Percentiles rank a stretch among this genome's conserved stretches.
These are phyloP conservation scores for Batillaria attramentaria DNA, from an alignment of 1,140 invertebrate species.

Conservation along the genomic window DNA sequence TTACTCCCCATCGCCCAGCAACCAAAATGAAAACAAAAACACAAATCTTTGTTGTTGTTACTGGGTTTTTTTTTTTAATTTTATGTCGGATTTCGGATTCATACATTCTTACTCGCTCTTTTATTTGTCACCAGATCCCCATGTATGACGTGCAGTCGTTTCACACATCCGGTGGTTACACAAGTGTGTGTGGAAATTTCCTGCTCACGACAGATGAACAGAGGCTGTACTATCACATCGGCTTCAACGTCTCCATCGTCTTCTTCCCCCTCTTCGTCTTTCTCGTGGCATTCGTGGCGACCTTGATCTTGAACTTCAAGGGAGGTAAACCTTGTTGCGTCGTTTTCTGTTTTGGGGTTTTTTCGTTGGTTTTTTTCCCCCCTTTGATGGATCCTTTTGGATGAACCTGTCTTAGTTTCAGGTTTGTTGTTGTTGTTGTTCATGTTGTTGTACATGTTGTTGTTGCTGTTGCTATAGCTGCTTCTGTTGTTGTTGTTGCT, in stretches of 20 bases:
- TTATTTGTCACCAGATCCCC: conserved; percentile 2
- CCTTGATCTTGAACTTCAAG: conserved; percentile 4
- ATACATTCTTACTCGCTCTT: background rate
- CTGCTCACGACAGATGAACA: background rate
- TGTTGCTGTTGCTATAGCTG: no score
- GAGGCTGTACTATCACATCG: conserved; percentile 1
- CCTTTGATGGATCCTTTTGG: no score
- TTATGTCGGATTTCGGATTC: background rate
- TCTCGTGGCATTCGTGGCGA: background rate
- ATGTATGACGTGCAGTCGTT: background rate
- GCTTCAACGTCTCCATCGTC: background rate
- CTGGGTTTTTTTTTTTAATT: background rate
- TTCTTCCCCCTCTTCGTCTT: conserved; percentile 12
- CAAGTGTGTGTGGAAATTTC: background rate
- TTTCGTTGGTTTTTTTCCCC: no score
- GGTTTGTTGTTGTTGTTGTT: no score
- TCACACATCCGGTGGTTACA: no score
- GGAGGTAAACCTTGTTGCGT: background rate
- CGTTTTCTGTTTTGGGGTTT: no score
- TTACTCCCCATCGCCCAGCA: no score
- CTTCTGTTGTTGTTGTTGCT: no score
- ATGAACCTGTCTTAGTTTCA: no score
- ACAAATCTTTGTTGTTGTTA: background rate
- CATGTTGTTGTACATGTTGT: background rate
- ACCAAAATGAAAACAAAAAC: background rate